These are phyloP conservation scores for Lucilia sericata DNA, from an alignment of 1,140 invertebrate genomes.

Conservation along the genomic window DNA sequence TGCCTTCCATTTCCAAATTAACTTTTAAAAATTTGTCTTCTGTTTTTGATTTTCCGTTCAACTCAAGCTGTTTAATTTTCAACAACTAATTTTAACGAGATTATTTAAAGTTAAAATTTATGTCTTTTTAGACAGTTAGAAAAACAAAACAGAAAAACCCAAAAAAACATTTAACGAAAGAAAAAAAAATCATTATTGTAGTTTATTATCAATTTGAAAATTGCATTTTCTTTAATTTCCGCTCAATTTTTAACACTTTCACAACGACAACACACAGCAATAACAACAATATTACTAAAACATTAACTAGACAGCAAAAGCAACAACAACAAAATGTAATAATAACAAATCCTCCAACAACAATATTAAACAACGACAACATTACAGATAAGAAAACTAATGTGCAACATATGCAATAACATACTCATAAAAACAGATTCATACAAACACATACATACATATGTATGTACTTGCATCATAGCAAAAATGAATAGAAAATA, in stretches of 20 bases:
- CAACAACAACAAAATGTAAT: conserved; percentile 20
- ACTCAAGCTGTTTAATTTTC: conserved; percentile 6
- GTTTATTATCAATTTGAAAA: conserved; percentile 37
- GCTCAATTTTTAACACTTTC: conserved; percentile 48
- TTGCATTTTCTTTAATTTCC: conserved; percentile 45
- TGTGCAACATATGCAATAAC: conserved; percentile 43
- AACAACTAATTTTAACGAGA: conserved; percentile 21
- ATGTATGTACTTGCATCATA: not conserved
- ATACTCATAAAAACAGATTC: not conserved
- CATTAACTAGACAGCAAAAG: too few relatives aligned
- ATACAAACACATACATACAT: not conserved
- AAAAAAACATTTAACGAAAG: not conserved
- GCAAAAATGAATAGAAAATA: not conserved
- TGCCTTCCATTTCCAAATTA: not conserved
- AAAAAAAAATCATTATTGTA: conserved; percentile 33
- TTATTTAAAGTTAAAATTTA: conserved; percentile 14
- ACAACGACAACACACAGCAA: conserved; percentile 10
- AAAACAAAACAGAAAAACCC: not conserved
- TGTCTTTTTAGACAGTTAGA: conserved; percentile 13
- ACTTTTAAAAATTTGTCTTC: not conserved
- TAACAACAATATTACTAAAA: not conserved
- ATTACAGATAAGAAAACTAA: conserved; percentile 41
- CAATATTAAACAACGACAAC: conserved; percentile 31
- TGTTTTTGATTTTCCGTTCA: too few relatives aligned
- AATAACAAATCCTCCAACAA: conserved; percentile 36